These are phyloP conservation scores for Drosophila baimaii DNA, from an alignment of 1,140 invertebrate genomes.

Conservation along the genomic window DNA sequence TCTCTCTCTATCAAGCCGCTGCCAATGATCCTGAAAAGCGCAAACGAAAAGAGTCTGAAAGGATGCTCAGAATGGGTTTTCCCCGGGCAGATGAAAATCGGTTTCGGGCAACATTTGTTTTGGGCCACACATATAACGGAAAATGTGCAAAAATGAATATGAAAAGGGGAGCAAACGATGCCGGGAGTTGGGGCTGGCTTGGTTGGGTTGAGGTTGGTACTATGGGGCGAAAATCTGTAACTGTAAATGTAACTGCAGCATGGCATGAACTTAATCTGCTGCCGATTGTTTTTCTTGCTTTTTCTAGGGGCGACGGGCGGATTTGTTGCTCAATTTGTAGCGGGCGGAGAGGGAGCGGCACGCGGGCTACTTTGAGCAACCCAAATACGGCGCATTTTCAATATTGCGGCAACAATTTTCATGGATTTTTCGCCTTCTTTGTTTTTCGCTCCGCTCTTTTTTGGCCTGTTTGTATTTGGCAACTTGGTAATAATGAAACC, in stretches of 20 bases:
- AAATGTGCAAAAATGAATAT: slow-evolving; percentile 79
- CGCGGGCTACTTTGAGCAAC: slow-evolving; percentile 44
- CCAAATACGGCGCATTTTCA: slow-evolving; percentile 78
- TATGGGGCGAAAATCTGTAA: slow-evolving; percentile 56
- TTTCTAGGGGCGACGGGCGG: slow-evolving; percentile 19
- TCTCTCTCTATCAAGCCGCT: slow-evolving; percentile 33
- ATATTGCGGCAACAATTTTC: slow-evolving; percentile 82
- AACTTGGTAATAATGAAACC: slow-evolving; percentile 79
- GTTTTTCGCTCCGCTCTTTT: slow-evolving; percentile 21
- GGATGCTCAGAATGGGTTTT: slow-evolving; percentile 66
- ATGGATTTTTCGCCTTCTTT: slow-evolving; percentile 62
- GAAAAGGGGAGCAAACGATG: slow-evolving; percentile 28
- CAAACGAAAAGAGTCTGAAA: slow-evolving; percentile 68
- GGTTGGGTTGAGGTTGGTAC: slow-evolving; percentile 14
- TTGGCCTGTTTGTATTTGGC: slow-evolving; percentile 68
- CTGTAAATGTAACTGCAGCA: slow-evolving; percentile 80
- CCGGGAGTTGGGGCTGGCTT: slow-evolving; percentile 5
- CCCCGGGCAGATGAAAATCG: slow-evolving; percentile 59
- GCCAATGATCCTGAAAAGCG: slow-evolving; percentile 80
- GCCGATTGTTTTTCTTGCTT: slow-evolving; percentile 66
- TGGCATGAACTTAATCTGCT: slow-evolving; percentile 81
- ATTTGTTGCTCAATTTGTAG: slow-evolving; percentile 77
- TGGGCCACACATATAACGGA: slow-evolving; percentile 68
- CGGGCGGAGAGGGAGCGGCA: not conserved
- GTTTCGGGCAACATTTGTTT: slow-evolving; percentile 79